Base-by-base conservation (phyloP, 2,113 vertebrate species). In the Poeciliopsis retropinna region DNA sequence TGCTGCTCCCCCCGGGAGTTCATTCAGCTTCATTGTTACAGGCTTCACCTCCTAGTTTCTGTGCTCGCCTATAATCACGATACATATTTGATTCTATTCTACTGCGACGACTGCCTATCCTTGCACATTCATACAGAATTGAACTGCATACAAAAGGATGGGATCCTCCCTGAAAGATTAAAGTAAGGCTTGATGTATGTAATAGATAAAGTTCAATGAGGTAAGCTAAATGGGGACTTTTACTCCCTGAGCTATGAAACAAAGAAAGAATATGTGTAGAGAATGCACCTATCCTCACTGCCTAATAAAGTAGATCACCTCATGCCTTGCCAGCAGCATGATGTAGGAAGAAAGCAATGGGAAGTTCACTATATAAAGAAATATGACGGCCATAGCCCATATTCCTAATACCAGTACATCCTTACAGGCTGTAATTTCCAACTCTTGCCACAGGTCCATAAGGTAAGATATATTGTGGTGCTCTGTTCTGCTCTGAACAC, bases 301-400 rank as follows among this genome's bases (percentile, higher is more conserved):
- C 41, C 78, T 80, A 70, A 67, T 67, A 71, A 66, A 81, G 31
- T 70, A 74, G 41, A 80, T 91, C 70, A 75, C 77, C 32, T 79
- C 63, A 72, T 67, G 54, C 60, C 27, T 60, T 82, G 76, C 57
- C 75, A 73, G 69, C 76, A 72, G 76, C 57, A 13, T 78, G 79
- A 87, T 69, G 44, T 65, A 77, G 37, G 64, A 60, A 82, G 51
- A 74, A 82, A 30, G 83, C 32, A 79, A 78, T 60, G 70, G 64
- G 72, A 73, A 82, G 25, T 54, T 77, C 75, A 78, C 74, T 67
- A 70, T 74, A 61, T 51, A 75, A 73, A 83, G 79, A 88, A 87
- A 82, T 85, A 83, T 80, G 71, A 72, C 74, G 64, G 63, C 63
- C 84, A 70, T 6, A 72, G 73, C 66, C 75, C 30, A 74, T 88